Evolutionary conservation across 2,888 invertebrate genomes (phyloP), one percentile per base, ranked within the genome.

Genomic region (Rhagonycha fulva): DNA sequence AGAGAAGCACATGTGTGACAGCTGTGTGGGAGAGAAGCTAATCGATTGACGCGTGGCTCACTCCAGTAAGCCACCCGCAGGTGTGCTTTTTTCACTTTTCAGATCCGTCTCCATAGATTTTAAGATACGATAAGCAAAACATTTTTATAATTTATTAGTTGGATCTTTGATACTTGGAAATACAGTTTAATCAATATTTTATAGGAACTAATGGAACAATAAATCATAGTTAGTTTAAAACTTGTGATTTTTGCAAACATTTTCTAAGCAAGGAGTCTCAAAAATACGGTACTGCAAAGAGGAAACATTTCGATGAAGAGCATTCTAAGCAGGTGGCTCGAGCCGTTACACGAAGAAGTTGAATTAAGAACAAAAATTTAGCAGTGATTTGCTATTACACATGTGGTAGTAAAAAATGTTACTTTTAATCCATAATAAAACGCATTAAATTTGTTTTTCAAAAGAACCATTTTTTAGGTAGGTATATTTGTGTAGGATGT

Each of bases 31-130:
- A 83, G 47, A 47, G 47, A 47, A 47, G 82, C 82, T 84, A 83
- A 85, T 84, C 84, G 85, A 84, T 83, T 84, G 85, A 84, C 85
- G 84, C 85, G 85, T 85, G 85, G 84, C 84, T 78, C 79, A 76
- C 77, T 78, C 71, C 81, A 78, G 82, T 82, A 82, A 81, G 78
- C 80, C 82, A 82, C 82, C 81, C 82, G 81, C 82, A 82, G 82
- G 82, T 82, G 82, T 81, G 80, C 73, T 70, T 73, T 72, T 74
- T 66, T 62, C 70, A 72, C 70, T 74, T 61, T 24, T 47, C 78
- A 80, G 80, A 75, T 66, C 73, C 80, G 79, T 32, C 75, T 28
- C n/a, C 47, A 3, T 47, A n/a, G 63, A 19, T 63, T 19, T 24
- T 24, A 12, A 24, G 19, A 63, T 47, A 9, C 47, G 47, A 47